These are phyloP conservation scores for Melipona quadrifasciata DNA, from an alignment of 1,140 invertebrate species.

Conservation along the genomic window DNA sequence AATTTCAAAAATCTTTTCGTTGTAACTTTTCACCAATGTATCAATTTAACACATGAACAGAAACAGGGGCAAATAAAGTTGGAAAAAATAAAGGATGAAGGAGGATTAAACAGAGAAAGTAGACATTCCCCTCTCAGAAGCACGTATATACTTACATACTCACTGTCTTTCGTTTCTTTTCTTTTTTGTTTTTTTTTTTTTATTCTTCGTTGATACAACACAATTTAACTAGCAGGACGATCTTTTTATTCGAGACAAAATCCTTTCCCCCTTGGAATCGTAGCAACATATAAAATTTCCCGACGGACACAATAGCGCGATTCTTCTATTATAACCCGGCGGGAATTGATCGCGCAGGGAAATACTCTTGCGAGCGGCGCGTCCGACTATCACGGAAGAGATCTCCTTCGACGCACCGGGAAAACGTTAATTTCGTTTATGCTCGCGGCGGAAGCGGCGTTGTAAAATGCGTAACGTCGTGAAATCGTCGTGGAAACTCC, in stretches of 20 bases:
- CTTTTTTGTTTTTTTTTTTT: no score
- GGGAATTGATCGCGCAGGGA: constrained; percentile 39
- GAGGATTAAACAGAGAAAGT: neutral
- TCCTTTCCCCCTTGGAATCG: constrained; percentile 29
- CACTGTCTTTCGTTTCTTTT: neutral
- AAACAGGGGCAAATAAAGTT: no score
- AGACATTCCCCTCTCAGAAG: neutral
- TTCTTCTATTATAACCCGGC: constrained; percentile 15
- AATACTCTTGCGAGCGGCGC: constrained; percentile 16
- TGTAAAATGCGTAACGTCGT: neutral
- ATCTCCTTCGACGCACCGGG: constrained; percentile 5
- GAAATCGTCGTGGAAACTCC: constrained; percentile 21
- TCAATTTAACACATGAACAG: no score
- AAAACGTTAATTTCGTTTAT: constrained; percentile 23
- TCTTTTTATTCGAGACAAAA: neutral
- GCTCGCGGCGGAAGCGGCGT: constrained; percentile 39
- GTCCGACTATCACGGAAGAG: constrained; percentile 34
- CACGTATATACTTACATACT: neutral
- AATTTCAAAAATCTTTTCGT: no score
- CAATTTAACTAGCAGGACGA: neutral
- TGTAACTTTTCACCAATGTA: no score
- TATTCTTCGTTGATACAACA: neutral
- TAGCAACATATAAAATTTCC: constrained; percentile 17
- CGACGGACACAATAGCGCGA: constrained; percentile 51
- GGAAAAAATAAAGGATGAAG: no score